A percentile compares a stretch with the other conserved stretches of the same genome.
Conservation (phyloP, 2,888 invertebrate species). For the Rutpela maculata region DNA sequence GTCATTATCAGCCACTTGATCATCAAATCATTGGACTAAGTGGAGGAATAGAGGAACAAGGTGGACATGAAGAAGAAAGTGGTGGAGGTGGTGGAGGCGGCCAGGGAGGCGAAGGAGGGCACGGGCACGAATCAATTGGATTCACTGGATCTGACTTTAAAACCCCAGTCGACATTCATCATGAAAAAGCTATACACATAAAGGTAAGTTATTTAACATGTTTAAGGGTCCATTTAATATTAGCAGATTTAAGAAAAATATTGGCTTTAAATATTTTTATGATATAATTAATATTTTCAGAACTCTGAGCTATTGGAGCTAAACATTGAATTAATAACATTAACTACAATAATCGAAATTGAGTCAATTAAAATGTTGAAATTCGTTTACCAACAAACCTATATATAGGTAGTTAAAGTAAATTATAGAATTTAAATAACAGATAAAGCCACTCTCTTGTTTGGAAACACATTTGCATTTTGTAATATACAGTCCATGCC, state of each 20-base stretch:
- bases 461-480: not conserved
- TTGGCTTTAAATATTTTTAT: no score
- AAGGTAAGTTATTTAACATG: constrained; percentile 59
- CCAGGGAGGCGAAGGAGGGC: constrained; percentile 36
- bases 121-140: constrained; percentile 53
- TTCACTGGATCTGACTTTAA: constrained; percentile 63
- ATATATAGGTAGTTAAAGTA: not conserved
- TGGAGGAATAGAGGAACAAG: constrained; percentile 56
- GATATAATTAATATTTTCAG: no score
- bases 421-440: not conserved
- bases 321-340: no score
- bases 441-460: not conserved
- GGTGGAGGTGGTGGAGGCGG: constrained; percentile 40
- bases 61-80: constrained; percentile 49
- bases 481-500: not conserved
- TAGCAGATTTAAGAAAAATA: no score
- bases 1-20: constrained; percentile 55
- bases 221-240: not conserved
- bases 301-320: no score
- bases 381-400: not conserved
- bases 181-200: constrained; percentile 65
- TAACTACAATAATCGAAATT: no score
- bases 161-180: constrained; percentile 66
- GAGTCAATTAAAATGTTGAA: not conserved
- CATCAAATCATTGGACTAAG: constrained; percentile 60